A percentile compares a stretch with the other conserved stretches of the same genome.
Evolutionary conservation across 2,888 invertebrate genomes (phyloP).

Genomic region (Phlogophora meticulosa): DNA sequence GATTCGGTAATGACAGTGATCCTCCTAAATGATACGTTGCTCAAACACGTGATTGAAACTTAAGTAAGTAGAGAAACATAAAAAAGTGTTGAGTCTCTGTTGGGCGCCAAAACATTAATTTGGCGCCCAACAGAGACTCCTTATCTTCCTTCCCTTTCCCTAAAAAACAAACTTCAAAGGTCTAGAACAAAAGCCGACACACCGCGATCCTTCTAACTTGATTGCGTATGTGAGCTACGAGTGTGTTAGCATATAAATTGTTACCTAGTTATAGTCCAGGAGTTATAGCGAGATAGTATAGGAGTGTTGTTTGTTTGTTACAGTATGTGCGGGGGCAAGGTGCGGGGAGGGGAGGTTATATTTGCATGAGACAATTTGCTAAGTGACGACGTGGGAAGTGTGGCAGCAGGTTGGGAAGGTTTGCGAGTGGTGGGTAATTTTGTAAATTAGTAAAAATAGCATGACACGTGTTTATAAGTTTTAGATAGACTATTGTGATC

Average conservation of each 20-base stretch:
- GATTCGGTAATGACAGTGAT: no score
- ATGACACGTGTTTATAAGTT: no score
- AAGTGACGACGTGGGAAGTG: slow-evolving; percentile 65
- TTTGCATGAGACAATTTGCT: slow-evolving; percentile 73
- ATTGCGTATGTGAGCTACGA: slow-evolving; percentile 70
- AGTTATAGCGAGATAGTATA: slow-evolving; percentile 45
- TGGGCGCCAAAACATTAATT: slow-evolving; percentile 13
- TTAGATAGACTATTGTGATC: no score
- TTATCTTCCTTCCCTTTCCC: background rate
- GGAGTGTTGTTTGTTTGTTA: slow-evolving; percentile 59
- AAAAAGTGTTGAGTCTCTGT: background rate
- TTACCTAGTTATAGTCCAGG: slow-evolving; percentile 58
- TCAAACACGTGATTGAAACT: background rate
- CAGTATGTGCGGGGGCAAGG: slow-evolving; percentile 23
- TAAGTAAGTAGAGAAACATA: background rate
- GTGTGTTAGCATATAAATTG: slow-evolving; percentile 71
- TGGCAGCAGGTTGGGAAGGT: slow-evolving; percentile 14
- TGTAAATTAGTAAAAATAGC: no score
- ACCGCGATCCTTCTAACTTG: slow-evolving; percentile 66
- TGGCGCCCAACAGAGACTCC: slow-evolving; percentile 21
- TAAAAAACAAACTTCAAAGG: slow-evolving; percentile 29
- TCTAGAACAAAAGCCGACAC: slow-evolving; percentile 53
- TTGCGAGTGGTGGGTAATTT: background rate
- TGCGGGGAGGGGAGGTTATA: slow-evolving; percentile 41
- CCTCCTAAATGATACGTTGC: background rate